Conservation (phyloP, 2,888 invertebrate genomes). For the Neoaliturus tenellus region DNA sequence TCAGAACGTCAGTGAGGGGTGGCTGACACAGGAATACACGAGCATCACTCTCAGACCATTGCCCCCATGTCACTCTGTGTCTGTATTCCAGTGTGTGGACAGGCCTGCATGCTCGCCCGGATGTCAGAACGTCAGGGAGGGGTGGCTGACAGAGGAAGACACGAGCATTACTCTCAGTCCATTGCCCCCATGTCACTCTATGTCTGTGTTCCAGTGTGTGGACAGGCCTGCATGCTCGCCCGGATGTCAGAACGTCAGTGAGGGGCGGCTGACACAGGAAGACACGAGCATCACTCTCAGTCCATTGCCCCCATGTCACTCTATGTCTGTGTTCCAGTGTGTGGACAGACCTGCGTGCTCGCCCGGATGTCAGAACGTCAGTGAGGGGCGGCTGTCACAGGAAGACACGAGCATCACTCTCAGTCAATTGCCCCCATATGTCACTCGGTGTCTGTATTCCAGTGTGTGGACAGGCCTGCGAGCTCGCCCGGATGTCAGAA, state of each 20-base stretch:
- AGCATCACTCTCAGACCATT: slow-evolving; percentile 22
- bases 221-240: slow-evolving; percentile 3
- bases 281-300: slow-evolving; percentile 14
- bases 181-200: too few relatives aligned
- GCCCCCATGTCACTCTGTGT: too few relatives aligned
- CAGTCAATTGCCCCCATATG: too few relatives aligned
- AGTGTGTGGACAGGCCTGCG: slow-evolving; percentile 36
- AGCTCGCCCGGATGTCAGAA: slow-evolving; percentile 25
- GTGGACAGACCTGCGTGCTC: slow-evolving; percentile 15
- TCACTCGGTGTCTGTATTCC: too few relatives aligned
- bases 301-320: too few relatives aligned
- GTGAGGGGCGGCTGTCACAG: not conserved
- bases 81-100: slow-evolving; percentile 34
- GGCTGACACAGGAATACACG: slow-evolving; percentile 7
- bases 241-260: not conserved
- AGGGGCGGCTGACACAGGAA: not conserved
- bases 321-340: too few relatives aligned
- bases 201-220: too few relatives aligned
- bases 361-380: slow-evolving; percentile 1
- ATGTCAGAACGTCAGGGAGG: not conserved
- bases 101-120: slow-evolving; percentile 11
- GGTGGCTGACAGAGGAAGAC: not conserved
- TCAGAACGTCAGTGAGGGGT: not conserved
- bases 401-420: slow-evolving; percentile 18
- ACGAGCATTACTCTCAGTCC: slow-evolving; percentile 27